These are phyloP conservation scores for Lates calcarifer DNA, from an alignment of 2,113 vertebrate genomes.

Conservation along the genomic window DNA sequence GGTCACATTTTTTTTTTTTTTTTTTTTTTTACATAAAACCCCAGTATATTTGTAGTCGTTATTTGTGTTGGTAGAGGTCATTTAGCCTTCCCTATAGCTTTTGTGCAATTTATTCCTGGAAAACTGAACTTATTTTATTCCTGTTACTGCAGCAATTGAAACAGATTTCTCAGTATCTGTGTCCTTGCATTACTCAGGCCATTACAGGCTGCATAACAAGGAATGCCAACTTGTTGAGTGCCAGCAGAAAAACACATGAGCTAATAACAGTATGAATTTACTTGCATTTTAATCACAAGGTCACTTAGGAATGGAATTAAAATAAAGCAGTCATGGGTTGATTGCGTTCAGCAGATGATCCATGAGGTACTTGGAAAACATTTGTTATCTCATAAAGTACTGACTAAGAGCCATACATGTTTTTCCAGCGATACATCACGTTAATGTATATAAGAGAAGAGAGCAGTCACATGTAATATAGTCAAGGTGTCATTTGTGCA, in stretches of 20 bases:
- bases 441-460: background rate
- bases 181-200: background rate
- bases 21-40: background rate
- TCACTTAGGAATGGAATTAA: background rate
- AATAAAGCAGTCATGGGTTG: background rate
- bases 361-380: background rate
- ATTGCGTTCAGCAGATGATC: background rate
- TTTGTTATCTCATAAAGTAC: slow-evolving; percentile 1
- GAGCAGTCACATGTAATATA: background rate
- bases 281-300: background rate
- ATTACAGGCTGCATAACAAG: too few relatives aligned
- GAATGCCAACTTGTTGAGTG: too few relatives aligned
- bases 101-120: background rate
- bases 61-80: background rate
- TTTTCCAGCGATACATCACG: background rate
- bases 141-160: background rate
- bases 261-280: slow-evolving; percentile 11
- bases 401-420: background rate
- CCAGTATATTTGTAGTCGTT: background rate
- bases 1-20: too few relatives aligned
- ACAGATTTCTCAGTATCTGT: background rate
- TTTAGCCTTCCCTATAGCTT: background rate
- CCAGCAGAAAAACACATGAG: slow-evolving; percentile 2
- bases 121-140: background rate
- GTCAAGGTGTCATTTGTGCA: background rate